These are phyloP conservation scores for Drosophila teissieri DNA, from an alignment of 1,140 invertebrate genomes.

Conservation along the genomic window DNA sequence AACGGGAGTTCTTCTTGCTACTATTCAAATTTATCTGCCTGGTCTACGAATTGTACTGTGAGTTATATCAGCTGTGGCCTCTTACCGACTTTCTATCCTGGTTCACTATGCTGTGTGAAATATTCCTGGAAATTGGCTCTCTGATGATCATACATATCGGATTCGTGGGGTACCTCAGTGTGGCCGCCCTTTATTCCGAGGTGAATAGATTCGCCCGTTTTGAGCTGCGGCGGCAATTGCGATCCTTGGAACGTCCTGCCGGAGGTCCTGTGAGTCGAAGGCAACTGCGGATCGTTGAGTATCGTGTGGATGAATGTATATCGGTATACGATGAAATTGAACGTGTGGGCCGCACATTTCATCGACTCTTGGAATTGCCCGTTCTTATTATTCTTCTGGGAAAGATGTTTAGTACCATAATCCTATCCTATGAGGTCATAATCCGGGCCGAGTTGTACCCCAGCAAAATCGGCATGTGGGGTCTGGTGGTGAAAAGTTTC, in stretches of 20 bases:
- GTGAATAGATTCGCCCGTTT: constrained; percentile 52
- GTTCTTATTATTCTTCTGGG: constrained; percentile 30
- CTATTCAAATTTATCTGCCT: constrained; percentile 52
- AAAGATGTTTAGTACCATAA: constrained; percentile 41
- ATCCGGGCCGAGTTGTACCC: constrained; percentile 22
- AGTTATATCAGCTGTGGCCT: not conserved
- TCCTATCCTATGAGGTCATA: constrained; percentile 52
- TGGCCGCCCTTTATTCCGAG: constrained; percentile 62
- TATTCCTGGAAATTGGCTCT: constrained; percentile 18
- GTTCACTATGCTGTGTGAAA: constrained; percentile 3
- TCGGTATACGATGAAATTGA: constrained; percentile 63
- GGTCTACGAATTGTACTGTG: constrained; percentile 42
- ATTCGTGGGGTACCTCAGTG: constrained; percentile 62
- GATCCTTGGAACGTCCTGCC: constrained; percentile 41
- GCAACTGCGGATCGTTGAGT: constrained; percentile 27
- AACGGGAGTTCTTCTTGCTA: constrained; percentile 49
- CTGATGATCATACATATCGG: constrained; percentile 58
- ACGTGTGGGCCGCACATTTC: constrained; percentile 43
- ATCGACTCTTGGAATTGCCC: constrained; percentile 55
- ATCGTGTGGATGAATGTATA: constrained; percentile 60
- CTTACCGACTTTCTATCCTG: not conserved
- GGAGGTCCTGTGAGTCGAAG: constrained; percentile 22
- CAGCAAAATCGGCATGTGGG: constrained; percentile 29
- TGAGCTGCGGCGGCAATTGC: constrained; percentile 57
- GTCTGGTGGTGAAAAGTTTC: constrained; percentile 50